phyloP scores from a whole-genome alignment of 1,140 invertebrate genomes.

The Propsilocerus akamusi region DNA sequence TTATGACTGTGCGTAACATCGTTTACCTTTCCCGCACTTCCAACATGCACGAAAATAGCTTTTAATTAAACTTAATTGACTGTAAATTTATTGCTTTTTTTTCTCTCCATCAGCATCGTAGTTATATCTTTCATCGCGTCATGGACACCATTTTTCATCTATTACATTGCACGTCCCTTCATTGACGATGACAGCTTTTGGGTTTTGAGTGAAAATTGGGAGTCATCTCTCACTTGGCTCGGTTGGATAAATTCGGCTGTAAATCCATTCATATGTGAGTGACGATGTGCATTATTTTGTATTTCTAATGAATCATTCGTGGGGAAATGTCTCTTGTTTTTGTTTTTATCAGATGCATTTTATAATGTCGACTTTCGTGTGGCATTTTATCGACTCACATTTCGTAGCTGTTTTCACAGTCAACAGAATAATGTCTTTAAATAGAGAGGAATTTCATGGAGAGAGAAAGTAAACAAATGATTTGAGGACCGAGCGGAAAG shows the following conservation, averaged over 20 bases:
- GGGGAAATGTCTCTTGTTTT: no score
- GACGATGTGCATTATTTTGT: no score
- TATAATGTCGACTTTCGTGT: conserved; percentile 68
- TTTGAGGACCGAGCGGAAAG: not conserved
- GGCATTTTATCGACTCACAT: conserved; percentile 63
- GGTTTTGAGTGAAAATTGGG: conserved; percentile 36
- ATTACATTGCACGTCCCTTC: conserved; percentile 67
- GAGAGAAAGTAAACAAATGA: no score
- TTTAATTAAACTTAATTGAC: no score
- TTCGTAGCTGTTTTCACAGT: conserved; percentile 12
- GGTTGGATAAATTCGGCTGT: conserved; percentile 85
- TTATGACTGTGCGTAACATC: no score
- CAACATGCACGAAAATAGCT: no score
- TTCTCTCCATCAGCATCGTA: conserved; percentile 53
- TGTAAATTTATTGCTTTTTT: not conserved
- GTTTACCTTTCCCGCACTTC: no score
- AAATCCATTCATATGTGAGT: conserved; percentile 75
- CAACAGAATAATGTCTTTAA: not conserved
- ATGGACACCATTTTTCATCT: conserved; percentile 77
- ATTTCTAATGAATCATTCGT: no score
- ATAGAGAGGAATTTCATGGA: not conserved
- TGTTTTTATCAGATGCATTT: no score
- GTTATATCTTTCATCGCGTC: conserved; percentile 83
- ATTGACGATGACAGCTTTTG: conserved; percentile 28
- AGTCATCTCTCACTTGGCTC: conserved; percentile 73